Percentiles rank a stretch among this genome's conserved stretches.
Evolutionary conservation across 2,113 vertebrate genomes (phyloP).

Genomic region (Oncorhynchus mykiss): DNA sequence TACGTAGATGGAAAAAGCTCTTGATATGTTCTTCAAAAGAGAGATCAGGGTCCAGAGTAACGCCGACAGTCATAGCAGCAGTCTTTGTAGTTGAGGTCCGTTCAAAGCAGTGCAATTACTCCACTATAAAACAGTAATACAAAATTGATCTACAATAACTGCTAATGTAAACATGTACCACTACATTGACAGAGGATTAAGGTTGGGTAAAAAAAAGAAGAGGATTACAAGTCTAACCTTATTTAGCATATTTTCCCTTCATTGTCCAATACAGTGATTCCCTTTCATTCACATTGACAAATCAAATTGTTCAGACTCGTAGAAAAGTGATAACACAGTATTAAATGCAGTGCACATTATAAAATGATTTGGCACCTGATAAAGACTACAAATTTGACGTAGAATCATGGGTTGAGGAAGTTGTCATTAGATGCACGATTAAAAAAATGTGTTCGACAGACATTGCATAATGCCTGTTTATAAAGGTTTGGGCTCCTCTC

Average conservation of each 20-base stretch:
- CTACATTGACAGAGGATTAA: not conserved
- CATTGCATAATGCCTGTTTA: slow-evolving; percentile 2
- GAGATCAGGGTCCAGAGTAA: no score
- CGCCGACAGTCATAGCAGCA: not conserved
- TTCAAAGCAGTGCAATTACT: not conserved
- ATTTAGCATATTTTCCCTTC: not conserved
- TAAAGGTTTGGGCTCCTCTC: slow-evolving; percentile 77
- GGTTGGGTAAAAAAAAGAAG: not conserved
- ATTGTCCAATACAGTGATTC: not conserved
- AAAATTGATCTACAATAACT: not conserved
- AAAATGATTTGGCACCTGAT: slow-evolving; percentile 19
- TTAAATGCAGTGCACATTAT: slow-evolving; percentile 18
- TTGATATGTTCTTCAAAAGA: no score
- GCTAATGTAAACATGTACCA: slow-evolving; percentile 24
- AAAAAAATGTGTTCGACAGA: not conserved
- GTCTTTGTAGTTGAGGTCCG: not conserved
- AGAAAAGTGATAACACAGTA: not conserved
- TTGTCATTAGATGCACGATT: not conserved
- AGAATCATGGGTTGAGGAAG: slow-evolving; percentile 5
- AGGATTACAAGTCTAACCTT: no score
- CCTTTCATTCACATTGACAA: slow-evolving; percentile 5
- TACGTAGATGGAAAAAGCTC: no score
- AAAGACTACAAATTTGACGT: not conserved
- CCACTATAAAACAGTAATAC: not conserved
- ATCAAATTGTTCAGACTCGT: not conserved